Base-by-base conservation (phyloP, 2,797 vertebrate genomes). In the Cossypha caffra region DNA sequence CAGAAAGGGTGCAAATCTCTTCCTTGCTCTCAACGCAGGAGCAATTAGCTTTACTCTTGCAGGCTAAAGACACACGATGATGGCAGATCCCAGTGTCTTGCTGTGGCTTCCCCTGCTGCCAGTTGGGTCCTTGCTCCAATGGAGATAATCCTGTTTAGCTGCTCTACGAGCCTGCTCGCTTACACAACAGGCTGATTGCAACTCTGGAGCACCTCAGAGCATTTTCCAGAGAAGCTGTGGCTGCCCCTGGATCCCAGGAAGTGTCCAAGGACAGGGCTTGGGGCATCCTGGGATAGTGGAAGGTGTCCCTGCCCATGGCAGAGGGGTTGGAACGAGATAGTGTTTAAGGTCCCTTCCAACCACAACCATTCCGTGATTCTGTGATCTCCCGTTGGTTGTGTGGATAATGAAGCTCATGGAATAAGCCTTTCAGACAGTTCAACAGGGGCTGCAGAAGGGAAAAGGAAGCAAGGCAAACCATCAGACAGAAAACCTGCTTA, bases 61-160 rank as follows among this genome's bases (percentile, higher is more conserved):
- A 84, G 64, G 17, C 64, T 84, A 61, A 90, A 84, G 51, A 31
- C 43, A 23, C 7, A 2, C 1, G 31, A 8, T 2, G 15, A n/a
- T 76, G 71, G 71, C 40, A 45, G 76, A 52, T 95, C 76, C 28
- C 54, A 28, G 78, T 26, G 54, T 73, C 83, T 94, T 64, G 78
- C 87, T 68, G 74, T 24, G 80, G 59, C 47, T 87, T 76, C 82
- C 87, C 69, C 85, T 86, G 83, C 88, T 93, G 89, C 89, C 87
- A 68, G 37, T 61, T 95, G 4, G 23, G 64, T 54, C 93, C 93
- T 93, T 87, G 71, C 90, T 96, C 88, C 47, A 40, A 26, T 91
- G 92, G 85, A 95, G 86, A 95, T 86, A 96, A 92, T 91, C 91
- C 87, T 74, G 51, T 75, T 96, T 54, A 88, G 88, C 67, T 71